Evolutionary conservation across 2,797 vertebrate genomes (phyloP), one percentile per base, ranked within the genome.

Genomic region (Poeciliopsis presidionis): DNA sequence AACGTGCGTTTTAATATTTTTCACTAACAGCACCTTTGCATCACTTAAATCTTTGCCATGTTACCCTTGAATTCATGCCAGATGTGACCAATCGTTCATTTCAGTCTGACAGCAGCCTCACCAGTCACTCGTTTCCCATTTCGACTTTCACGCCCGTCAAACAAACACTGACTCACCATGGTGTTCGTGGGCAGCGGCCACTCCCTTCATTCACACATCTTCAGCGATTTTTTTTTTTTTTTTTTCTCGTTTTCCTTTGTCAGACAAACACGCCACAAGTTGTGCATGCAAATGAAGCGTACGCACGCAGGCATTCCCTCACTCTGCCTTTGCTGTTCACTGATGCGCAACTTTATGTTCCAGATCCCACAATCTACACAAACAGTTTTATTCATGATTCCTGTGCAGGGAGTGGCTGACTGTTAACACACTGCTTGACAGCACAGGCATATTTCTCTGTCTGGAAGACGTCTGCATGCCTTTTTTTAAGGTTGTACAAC

Each of bases 371-470:
- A 83, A 89, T 81, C 83, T 78, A 88, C 85, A 86, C 83, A 87
- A 86, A 89, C 82, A 87, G 92, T 87, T 92, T 88, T 92, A 92
- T 91, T 91, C 83, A 90, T 89, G 84, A 90, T 92, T 93, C 84
- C 73, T 82, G 78, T 7, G 46, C 65, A 82, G 87, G 87, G 84
- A 81, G 81, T 77, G 84, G 82, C 53, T 0, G 74, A 74, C 84
- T 82, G 87, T 86, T 83, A 89, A 88, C 63, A 67, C 45, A 30
- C 74, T 79, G 85, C 73, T 83, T 90, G 92, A 92, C 90, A 89
- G 85, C 77, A 74, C 78, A 77, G 81, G 86, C 78, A 89, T 89
- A 86, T 91, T 92, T 88, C 86, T 83, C 75, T 65, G 82, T 92
- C 88, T 89, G 88, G 84, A 86, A 89, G 78, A 80, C 84, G 84